A percentile compares a stretch with the other conserved stretches of the same genome.
phyloP scores from a whole-genome alignment of 2,888 invertebrate genomes.

The Hirtodrosophila alboralis region DNA sequence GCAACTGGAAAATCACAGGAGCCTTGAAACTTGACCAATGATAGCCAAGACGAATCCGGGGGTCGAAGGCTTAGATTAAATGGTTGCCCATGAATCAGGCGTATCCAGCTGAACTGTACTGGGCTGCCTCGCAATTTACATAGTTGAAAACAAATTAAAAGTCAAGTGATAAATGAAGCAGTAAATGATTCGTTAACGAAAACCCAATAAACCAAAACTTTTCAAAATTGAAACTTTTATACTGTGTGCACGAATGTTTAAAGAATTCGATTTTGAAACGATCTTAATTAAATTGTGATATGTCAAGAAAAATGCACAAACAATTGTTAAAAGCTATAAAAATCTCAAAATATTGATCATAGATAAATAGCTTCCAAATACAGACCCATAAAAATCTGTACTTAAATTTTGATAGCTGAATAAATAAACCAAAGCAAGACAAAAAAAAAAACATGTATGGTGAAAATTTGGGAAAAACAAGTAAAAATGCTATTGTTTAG shows the following conservation, averaged over 20 bases:
- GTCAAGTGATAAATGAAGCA: conserved; percentile 29
- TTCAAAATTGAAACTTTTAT: not conserved
- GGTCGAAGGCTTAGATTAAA: conserved; percentile 10
- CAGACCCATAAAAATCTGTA: conserved; percentile 2
- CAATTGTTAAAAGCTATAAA: not conserved
- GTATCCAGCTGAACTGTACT: not conserved
- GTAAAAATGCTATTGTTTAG: too few relatives aligned
- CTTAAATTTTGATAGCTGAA: not conserved
- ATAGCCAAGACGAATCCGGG: too few relatives aligned
- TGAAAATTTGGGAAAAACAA: too few relatives aligned
- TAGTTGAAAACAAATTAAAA: conserved; percentile 21
- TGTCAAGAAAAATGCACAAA: not conserved
- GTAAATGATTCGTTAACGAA: conserved; percentile 12
- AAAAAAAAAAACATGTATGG: not conserved
- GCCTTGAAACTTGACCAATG: conserved; percentile 1
- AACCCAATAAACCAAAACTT: not conserved
- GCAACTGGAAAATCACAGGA: not conserved
- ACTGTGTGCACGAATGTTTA: too few relatives aligned
- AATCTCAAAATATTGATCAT: not conserved
- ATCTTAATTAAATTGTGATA: too few relatives aligned
- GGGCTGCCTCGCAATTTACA: conserved; percentile 4
- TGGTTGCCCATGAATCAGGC: conserved; percentile 18
- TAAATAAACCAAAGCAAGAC: not conserved
- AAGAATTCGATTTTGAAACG: too few relatives aligned
- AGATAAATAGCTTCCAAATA: not conserved